A percentile compares a stretch with the other conserved stretches of the same genome.
phyloP scores from a whole-genome alignment of 2,888 invertebrate genomes.

The Hypomecis atomaria region DNA sequence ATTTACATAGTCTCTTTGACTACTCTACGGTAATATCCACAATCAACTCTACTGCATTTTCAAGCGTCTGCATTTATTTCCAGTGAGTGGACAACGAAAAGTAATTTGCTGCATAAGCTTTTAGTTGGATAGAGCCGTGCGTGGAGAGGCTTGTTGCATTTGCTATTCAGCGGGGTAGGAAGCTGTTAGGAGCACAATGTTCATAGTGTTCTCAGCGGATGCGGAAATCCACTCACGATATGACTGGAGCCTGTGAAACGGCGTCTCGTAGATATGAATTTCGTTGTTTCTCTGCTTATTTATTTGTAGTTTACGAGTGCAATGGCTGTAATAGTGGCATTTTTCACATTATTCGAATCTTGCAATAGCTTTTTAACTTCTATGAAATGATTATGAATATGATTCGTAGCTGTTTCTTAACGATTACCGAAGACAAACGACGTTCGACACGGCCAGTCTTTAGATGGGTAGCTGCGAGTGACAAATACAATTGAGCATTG shows the following conservation, averaged over 20 bases:
- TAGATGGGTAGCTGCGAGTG: no score
- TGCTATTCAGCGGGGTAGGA: conserved; percentile 55
- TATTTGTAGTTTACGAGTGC: neutral
- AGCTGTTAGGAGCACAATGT: conserved; percentile 63
- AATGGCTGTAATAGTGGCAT: no score
- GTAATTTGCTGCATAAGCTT: conserved; percentile 44
- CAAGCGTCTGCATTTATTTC: conserved; percentile 16
- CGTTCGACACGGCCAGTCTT: no score
- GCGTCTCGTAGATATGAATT: conserved; percentile 36
- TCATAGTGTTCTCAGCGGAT: conserved; percentile 63
- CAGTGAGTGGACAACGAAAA: conserved; percentile 40
- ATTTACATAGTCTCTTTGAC: no score
- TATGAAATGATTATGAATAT: no score
- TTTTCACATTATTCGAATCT: no score
- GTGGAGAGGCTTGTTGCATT: conserved; percentile 62
- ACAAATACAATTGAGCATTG: no score
- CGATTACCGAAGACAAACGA: no score
- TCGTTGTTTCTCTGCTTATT: neutral
- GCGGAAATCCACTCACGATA: conserved; percentile 73
- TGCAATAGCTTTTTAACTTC: no score
- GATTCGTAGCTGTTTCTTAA: no score
- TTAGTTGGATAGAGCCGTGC: conserved; percentile 49
- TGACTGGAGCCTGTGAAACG: conserved; percentile 52
- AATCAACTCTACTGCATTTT: conserved; percentile 11
- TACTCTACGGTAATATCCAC: neutral